A percentile compares a stretch with the other conserved stretches of the same genome.
Conservation (phyloP, 2,888 invertebrate species). For the Odontocolon sp. region DNA sequence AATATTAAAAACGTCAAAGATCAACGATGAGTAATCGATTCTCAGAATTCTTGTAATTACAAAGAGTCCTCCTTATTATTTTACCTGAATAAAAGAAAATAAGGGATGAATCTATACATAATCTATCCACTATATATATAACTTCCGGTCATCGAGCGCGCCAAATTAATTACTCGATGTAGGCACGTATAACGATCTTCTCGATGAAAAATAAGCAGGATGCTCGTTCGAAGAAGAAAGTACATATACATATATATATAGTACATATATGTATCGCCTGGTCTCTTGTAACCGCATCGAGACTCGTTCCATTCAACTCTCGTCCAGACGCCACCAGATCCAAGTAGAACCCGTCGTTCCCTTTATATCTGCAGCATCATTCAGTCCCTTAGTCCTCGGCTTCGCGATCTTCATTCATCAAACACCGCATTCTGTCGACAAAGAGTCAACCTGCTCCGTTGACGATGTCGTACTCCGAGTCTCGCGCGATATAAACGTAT, state of each 20-base stretch:
- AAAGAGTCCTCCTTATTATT: neutral
- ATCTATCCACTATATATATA: too few relatives aligned
- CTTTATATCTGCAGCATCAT: conserved; percentile 39
- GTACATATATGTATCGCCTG: neutral
- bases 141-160: conserved; percentile 49
- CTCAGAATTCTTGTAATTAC: too few relatives aligned
- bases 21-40: too few relatives aligned
- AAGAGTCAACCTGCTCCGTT: conserved; percentile 46
- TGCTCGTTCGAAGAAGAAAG: conserved; percentile 49
- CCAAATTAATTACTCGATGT: conserved; percentile 52
- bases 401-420: conserved; percentile 75
- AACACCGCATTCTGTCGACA: conserved; percentile 64
- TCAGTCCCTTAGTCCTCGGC: conserved; percentile 66
- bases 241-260: too few relatives aligned
- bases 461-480: conserved; percentile 39
- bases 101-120: conserved; percentile 27
- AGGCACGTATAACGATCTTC: conserved; percentile 55
- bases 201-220: conserved; percentile 52
- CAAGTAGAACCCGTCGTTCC: conserved; percentile 51
- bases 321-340: conserved; percentile 52
- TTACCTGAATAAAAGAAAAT: neutral
- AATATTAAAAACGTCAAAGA: conserved; percentile 20
- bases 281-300: conserved; percentile 5
- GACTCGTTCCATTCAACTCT: conserved; percentile 51
- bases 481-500: conserved; percentile 31